Evolutionary conservation across 2,797 vertebrate species (phyloP).

Genomic region (Odontamblyopus rebecca): DNA sequence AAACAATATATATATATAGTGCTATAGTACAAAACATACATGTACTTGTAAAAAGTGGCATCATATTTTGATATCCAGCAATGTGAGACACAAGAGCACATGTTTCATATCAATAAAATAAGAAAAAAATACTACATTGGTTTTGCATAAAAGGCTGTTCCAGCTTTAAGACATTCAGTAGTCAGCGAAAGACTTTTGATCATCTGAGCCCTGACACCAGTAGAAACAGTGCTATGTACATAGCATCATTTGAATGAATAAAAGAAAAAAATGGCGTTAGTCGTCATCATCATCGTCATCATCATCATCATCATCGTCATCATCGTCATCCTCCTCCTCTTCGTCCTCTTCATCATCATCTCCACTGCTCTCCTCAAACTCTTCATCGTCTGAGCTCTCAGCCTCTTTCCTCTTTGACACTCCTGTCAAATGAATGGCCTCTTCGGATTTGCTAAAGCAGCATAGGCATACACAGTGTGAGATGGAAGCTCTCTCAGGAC

Average conservation of each 20-base stretch:
- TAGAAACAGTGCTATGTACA: background rate
- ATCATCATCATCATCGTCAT: slow-evolving; percentile 28
- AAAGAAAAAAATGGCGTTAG: background rate
- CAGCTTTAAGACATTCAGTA: background rate
- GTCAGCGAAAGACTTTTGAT: background rate
- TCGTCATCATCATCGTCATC: slow-evolving; percentile 4
- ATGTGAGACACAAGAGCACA: background rate
- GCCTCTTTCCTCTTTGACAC: slow-evolving; percentile 25
- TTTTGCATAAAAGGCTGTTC: background rate
- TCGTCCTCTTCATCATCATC: slow-evolving; percentile 40
- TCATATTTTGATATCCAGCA: background rate
- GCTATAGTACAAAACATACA: background rate
- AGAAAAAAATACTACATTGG: background rate
- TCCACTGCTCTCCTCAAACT: slow-evolving; percentile 46
- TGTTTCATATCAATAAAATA: background rate
- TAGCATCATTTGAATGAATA: background rate
- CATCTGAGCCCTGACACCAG: background rate
- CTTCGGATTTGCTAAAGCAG: slow-evolving; percentile 45
- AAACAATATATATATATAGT: slow-evolving; percentile 4
- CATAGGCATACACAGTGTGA: slow-evolving; percentile 19
- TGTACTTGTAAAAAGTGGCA: background rate
- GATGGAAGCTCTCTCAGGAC: slow-evolving; percentile 40
- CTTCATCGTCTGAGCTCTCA: slow-evolving; percentile 52
- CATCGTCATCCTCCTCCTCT: slow-evolving; percentile 12
- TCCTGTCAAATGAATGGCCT: slow-evolving; percentile 47